phyloP scores from a whole-genome alignment of 2,888 invertebrate species.

The Onchidella celtica region DNA sequence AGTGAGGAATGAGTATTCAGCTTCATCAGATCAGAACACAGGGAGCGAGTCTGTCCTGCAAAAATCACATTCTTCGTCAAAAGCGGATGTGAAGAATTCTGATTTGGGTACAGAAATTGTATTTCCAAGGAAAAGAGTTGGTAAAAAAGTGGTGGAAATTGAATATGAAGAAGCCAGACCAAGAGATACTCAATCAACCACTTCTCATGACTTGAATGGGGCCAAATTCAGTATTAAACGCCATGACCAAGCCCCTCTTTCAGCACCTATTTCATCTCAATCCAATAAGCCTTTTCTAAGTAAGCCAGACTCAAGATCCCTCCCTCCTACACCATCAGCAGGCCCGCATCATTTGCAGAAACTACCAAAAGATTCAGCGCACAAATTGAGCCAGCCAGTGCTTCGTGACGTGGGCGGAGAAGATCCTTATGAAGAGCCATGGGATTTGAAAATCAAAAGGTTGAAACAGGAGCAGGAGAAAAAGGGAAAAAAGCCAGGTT shows the following conservation, averaged over 20 bases:
- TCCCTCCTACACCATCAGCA: neutral
- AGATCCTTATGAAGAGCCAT: slow-evolving; percentile 47
- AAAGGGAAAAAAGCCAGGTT: neutral
- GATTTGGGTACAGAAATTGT: neutral
- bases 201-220: neutral
- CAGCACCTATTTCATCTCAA: neutral
- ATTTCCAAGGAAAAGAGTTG: neutral
- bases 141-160: slow-evolving; percentile 47
- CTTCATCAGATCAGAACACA: neutral
- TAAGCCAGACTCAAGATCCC: neutral
- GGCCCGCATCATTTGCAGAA: neutral
- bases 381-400: slow-evolving; percentile 3
- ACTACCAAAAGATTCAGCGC: neutral
- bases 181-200: neutral
- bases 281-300: neutral
- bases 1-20: neutral
- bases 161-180: slow-evolving; percentile 44
- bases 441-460: slow-evolving; percentile 49
- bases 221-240: slow-evolving; percentile 18
- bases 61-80: neutral
- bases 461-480: slow-evolving; percentile 45
- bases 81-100: neutral
- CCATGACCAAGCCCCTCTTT: neutral
- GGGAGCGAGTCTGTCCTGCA: neutral
- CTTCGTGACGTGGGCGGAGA: neutral